Conservation (phyloP, 2,113 vertebrate genomes). For the Corynorhinus townsendii region DNA sequence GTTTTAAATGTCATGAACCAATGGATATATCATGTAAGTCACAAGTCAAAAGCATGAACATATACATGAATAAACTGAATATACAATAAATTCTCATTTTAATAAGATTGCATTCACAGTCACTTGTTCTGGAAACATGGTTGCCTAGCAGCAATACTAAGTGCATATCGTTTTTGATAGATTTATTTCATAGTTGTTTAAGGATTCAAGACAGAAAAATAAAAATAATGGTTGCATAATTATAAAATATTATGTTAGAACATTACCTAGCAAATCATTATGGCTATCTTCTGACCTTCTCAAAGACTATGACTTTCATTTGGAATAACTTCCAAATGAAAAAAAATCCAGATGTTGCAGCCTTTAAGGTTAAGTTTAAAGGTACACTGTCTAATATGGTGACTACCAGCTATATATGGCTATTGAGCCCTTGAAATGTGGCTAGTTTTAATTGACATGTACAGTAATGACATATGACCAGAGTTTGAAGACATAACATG, state of each 20-base stretch:
- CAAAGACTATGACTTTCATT: background rate
- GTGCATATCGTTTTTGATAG: background rate
- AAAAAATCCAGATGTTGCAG: background rate
- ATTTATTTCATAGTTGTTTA: background rate
- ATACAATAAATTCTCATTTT: background rate
- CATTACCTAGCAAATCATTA: background rate
- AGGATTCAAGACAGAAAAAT: background rate
- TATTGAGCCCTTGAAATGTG: background rate
- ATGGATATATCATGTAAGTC: background rate
- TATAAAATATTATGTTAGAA: background rate
- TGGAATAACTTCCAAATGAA: background rate
- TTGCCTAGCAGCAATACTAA: background rate
- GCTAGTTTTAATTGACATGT: background rate
- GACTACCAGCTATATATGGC: background rate
- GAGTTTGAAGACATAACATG: background rate
- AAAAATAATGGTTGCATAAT: background rate
- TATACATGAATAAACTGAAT: background rate
- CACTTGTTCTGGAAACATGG: background rate
- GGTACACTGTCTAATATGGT: background rate
- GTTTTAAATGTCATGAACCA: background rate
- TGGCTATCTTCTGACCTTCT: background rate
- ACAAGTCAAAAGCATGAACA: background rate
- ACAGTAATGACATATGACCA: background rate
- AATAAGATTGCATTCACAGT: background rate
- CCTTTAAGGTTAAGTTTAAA: background rate